Percentiles rank a stretch among this genome's conserved stretches.
phyloP scores from a whole-genome alignment of 2,888 invertebrate genomes.

The Acanthosoma haemorrhoidale region DNA sequence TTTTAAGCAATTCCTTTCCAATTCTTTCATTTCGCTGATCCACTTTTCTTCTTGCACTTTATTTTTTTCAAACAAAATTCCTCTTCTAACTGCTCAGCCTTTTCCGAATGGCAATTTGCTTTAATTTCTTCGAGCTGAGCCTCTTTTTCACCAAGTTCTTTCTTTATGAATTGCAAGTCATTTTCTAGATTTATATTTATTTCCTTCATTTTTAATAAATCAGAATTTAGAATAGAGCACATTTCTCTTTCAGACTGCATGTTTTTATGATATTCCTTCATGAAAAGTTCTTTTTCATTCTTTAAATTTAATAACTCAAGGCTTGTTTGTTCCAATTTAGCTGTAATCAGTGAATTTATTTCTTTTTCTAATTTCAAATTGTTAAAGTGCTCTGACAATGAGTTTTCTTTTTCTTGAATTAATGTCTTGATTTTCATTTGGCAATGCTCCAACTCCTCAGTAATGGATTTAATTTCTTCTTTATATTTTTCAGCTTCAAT shows the following conservation, averaged over 20 bases:
- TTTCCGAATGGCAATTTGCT: neutral
- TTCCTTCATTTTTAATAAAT: neutral
- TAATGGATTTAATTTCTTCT: neutral
- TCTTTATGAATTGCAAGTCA: neutral
- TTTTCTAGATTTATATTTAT: neutral
- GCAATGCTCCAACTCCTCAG: neutral
- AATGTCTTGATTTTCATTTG: neutral
- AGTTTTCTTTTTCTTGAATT: neutral
- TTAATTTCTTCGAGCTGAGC: neutral
- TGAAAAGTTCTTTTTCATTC: neutral
- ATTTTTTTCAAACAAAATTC: neutral
- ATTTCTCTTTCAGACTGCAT: neutral
- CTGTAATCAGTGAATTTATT: neutral
- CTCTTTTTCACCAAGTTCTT: neutral
- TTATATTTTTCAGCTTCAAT: neutral
- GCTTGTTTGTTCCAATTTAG: neutral
- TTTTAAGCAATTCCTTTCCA: neutral
- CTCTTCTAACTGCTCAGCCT: conserved; percentile 16
- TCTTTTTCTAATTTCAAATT: conserved; percentile 20
- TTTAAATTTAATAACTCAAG: neutral
- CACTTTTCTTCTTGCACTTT: neutral
- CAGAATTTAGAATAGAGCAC: neutral
- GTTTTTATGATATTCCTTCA: neutral
- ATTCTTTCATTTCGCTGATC: neutral
- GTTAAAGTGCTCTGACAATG: neutral